Evolutionary conservation across 1,140 invertebrate species (phyloP).

Genomic region (Aradophagus sp.): DNA sequence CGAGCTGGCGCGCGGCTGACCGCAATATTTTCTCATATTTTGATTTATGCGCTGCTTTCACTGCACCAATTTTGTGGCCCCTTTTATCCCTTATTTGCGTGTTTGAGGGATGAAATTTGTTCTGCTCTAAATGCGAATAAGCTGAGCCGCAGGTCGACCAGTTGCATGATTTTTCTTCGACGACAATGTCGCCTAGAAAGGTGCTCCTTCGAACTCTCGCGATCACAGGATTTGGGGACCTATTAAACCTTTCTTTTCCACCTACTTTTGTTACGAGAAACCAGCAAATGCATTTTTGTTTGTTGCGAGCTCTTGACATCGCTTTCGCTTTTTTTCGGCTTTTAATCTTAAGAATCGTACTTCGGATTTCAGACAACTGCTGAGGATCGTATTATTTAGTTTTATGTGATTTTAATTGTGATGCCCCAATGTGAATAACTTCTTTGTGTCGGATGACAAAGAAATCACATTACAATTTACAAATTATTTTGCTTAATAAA

Average conservation of each 20-base stretch:
- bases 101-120: constrained; percentile 70
- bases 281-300: constrained; percentile 4
- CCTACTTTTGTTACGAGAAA: background rate
- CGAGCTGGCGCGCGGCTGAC: constrained; percentile 44
- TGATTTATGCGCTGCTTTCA: constrained; percentile 73
- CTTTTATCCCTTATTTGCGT: constrained; percentile 71
- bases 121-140: constrained; percentile 47
- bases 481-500: no score
- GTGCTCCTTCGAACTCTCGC: constrained; percentile 4
- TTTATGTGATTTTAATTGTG: no score
- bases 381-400: no score
- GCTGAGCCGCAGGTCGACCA: background rate
- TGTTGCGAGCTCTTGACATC: constrained; percentile 12
- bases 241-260: constrained; percentile 9
- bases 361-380: background rate
- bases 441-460: no score
- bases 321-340: constrained; percentile 11
- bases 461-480: no score
- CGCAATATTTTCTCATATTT: constrained; percentile 72
- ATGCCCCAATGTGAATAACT: no score
- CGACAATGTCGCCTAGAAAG: constrained; percentile 26
- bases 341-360: constrained; percentile 3
- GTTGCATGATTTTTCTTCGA: constrained; percentile 31
- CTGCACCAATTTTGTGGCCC: constrained; percentile 67
- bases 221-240: constrained; percentile 16